A percentile compares a stretch with the other conserved stretches of the same genome.
Conservation (phyloP, 2,113 vertebrate species). For the Gambusia affinis region DNA sequence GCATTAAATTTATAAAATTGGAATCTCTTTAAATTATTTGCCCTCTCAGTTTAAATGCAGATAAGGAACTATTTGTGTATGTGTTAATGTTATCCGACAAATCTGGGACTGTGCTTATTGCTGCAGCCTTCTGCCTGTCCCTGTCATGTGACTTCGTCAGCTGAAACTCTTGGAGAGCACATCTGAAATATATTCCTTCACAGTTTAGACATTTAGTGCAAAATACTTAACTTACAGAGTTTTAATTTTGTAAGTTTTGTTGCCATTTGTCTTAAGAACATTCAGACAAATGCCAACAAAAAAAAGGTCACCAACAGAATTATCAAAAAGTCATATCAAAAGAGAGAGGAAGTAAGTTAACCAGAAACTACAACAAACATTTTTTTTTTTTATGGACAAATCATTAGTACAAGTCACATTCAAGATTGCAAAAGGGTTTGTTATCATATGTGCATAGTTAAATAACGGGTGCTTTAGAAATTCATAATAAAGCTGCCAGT, state of each 20-base stretch:
- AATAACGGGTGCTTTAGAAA: not conserved
- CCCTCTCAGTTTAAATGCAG: no score
- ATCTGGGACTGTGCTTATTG: not conserved
- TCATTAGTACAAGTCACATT: not conserved
- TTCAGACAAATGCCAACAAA: not conserved
- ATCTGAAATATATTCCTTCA: not conserved
- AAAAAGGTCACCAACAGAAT: not conserved
- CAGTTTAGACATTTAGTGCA: not conserved
- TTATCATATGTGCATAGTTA: not conserved
- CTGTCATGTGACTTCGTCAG: not conserved
- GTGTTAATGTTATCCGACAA: no score
- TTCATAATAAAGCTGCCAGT: not conserved
- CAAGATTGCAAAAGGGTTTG: not conserved
- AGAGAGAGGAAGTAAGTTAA: no score
- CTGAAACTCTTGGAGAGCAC: not conserved
- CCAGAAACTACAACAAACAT: no score
- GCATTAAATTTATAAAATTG: no score
- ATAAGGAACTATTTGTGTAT: no score
- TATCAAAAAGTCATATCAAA: no score
- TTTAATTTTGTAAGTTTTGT: not conserved
- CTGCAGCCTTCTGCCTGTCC: not conserved
- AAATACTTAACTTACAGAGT: not conserved
- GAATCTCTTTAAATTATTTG: not conserved
- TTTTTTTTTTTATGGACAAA: not conserved
- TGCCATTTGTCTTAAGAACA: not conserved